These are phyloP conservation scores for Endomychus coccineus DNA, from an alignment of 2,888 invertebrate genomes.

Conservation along the genomic window DNA sequence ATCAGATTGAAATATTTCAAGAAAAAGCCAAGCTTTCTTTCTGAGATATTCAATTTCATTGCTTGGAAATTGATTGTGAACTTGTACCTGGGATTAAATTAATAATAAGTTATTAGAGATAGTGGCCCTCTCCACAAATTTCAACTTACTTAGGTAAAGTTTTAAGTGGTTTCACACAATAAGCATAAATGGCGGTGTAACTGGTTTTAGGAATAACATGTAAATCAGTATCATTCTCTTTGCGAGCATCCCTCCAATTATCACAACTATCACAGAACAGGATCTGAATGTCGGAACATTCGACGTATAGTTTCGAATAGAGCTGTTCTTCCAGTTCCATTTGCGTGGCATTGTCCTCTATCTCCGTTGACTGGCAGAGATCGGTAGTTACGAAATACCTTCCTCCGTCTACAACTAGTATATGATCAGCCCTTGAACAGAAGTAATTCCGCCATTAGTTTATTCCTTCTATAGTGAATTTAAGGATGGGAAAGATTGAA, in stretches of 20 bases:
- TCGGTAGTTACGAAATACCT: conserved; percentile 63
- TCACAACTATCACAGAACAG: conserved; percentile 56
- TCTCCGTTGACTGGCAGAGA: conserved; percentile 58
- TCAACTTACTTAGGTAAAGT: conserved; percentile 37
- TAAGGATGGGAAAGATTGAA: too few relatives aligned
- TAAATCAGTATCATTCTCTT: conserved; percentile 63
- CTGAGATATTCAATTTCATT: conserved; percentile 68
- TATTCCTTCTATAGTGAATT: too few relatives aligned
- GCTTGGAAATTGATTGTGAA: conserved; percentile 64
- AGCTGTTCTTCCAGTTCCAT: conserved; percentile 76
- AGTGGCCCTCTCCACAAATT: too few relatives aligned
- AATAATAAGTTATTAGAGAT: conserved; percentile 1
- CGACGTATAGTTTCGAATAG: conserved; percentile 68
- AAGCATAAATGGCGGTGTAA: conserved; percentile 36
- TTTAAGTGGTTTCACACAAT: conserved; percentile 32
- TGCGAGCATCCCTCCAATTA: conserved; percentile 66
- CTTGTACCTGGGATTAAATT: conserved; percentile 56
- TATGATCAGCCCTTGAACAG: conserved; percentile 62
- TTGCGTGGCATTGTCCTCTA: conserved; percentile 68
- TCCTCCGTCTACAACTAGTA: conserved; percentile 67
- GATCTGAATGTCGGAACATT: conserved; percentile 60
- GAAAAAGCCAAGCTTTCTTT: conserved; percentile 58
- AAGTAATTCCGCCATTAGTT: too few relatives aligned
- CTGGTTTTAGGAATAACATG: conserved; percentile 64
- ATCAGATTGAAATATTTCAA: conserved; percentile 50